Base-by-base conservation (phyloP, 2,797 vertebrate species). In the Ataeniobius toweri region DNA sequence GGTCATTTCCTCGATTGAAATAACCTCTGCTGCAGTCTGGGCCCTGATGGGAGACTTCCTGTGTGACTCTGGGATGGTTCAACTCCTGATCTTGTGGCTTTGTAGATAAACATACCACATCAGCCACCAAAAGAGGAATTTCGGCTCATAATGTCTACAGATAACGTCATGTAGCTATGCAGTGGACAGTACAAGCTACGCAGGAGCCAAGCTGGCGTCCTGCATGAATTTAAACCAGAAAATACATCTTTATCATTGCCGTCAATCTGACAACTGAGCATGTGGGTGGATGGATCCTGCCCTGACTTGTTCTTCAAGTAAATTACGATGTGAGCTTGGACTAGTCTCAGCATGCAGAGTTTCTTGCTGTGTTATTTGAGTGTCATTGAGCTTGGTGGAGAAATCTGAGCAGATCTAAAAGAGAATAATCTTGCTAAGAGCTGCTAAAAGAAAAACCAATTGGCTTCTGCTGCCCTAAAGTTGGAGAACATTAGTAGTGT, bases 1-100 rank as follows among this genome's bases (percentile, higher is more conserved):
- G 16, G 24, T 22, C 3, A 76, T 28, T 44, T 70, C 78, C 65
- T 79, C 53, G 79, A 74, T 65, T 61, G 41, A 51, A 55, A 80
- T 78, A 58, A 61, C 71, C 61, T 55, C 80, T 59, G 69, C 50
- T 76, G 61, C 50, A 10, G 0, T 0, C 58, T 71, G 18, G 44
- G n/a, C 76, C 67, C 73, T 78, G 80, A 89, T 75, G 73, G 83
- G 79, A 80, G 76, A 73, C 67, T 92, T 93, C 89, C 88, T 89
- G 86, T 88, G 83, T 74, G 82, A 78, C 81, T 86, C 74, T 0
- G 75, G 71, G 85, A 81, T 80, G 81, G 63, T 46, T 80, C 81
- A 77, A 86, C 85, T 74, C 78, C 72, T 82, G 36, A 87, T 88
- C 76, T 73, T 75, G 36, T 80, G 59, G 36, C 63, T 77, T 16